These are phyloP conservation scores for Aphelenchoides besseyi DNA, from an alignment of 1,140 invertebrate species.

Conservation along the genomic window DNA sequence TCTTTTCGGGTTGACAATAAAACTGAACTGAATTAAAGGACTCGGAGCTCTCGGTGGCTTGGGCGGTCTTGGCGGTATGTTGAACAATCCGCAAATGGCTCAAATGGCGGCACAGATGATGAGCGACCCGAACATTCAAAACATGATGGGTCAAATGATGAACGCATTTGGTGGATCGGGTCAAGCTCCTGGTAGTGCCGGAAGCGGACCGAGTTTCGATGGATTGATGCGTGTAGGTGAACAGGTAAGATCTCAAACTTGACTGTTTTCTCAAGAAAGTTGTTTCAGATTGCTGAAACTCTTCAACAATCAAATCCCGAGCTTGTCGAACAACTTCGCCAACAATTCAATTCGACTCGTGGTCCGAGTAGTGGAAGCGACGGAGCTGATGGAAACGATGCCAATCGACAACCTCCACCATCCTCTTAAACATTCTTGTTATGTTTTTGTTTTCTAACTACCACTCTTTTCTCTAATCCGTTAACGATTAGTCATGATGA, in stretches of 20 bases:
- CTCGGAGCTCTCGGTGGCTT: slow-evolving; percentile 29
- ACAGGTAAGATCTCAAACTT: slow-evolving; percentile 40
- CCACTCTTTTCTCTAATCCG: no score
- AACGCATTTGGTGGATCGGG: slow-evolving; percentile 26
- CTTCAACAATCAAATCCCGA: slow-evolving; percentile 37
- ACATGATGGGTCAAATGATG: slow-evolving; percentile 50
- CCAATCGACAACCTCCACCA: not conserved
- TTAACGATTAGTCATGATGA: no score
- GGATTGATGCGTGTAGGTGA: slow-evolving; percentile 46
- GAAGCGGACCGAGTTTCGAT: slow-evolving; percentile 23
- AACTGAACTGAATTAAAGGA: not conserved
- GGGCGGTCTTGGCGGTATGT: slow-evolving; percentile 39
- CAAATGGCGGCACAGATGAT: slow-evolving; percentile 45
- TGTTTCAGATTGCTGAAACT: slow-evolving; percentile 26
- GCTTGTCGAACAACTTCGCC: slow-evolving; percentile 42
- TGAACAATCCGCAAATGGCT: slow-evolving; percentile 48
- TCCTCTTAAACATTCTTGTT: not conserved
- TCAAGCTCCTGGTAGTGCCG: not conserved
- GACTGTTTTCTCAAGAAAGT: not conserved
- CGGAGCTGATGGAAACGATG: not conserved
- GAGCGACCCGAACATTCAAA: slow-evolving; percentile 28
- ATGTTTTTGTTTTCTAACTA: no score
- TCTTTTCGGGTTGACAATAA: slow-evolving; percentile 3
- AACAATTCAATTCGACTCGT: slow-evolving; percentile 26
- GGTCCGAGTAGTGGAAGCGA: slow-evolving; percentile 16